Evolutionary conservation across 2,888 invertebrate genomes (phyloP), one percentile per base, ranked within the genome.

Genomic region (Andrena trimmerana): DNA sequence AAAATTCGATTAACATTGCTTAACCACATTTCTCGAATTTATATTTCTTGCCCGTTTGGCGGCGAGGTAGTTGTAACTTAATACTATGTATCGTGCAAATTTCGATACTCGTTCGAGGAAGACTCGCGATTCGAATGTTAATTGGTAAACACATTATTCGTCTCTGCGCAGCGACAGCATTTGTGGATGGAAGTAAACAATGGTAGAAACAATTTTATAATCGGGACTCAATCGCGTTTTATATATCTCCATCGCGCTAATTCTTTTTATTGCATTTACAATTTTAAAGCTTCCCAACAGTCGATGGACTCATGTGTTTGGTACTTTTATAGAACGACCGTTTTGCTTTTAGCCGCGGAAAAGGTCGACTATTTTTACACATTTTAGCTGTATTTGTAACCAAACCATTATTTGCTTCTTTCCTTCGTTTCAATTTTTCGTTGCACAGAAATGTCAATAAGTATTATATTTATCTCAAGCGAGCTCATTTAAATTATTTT

Each of bases 291-390:
- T 67, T 48, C 8, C 52, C 8, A 33, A 33, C n/a, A 2, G 20
- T 4, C 1, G 50, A 74, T 33, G 16, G 36, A 29, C 67, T 20
- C 1, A 10, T n/a, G 10, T 57, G 20, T 75, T 68, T 52, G 36
- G 27, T n/a, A n/a, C 13, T 68, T 74, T 68, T 67, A 68, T 29
- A 10, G 33, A 31, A 29, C 33, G 62, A 75, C n/a, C 24, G 7
- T 29, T 31, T 42, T n/a, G 10, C 16, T 74, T 74, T 69, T 31
- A n/a, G 27, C 29, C 2, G 4, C 7, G 36, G 24, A 36, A 24
- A 27, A 7, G 59, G 33, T 75, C 42, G 59, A 33, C 0, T 63
- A 20, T 20, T 71, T 65, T 65, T 57, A 66, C 4, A 29, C 7
- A 20, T 7, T 42, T 20, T 5, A 57, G 10, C 0, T 2, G 10